These are phyloP conservation scores for Leptinotarsa rubiginosa DNA, from an alignment of 2,888 invertebrate species.

Conservation along the genomic window DNA sequence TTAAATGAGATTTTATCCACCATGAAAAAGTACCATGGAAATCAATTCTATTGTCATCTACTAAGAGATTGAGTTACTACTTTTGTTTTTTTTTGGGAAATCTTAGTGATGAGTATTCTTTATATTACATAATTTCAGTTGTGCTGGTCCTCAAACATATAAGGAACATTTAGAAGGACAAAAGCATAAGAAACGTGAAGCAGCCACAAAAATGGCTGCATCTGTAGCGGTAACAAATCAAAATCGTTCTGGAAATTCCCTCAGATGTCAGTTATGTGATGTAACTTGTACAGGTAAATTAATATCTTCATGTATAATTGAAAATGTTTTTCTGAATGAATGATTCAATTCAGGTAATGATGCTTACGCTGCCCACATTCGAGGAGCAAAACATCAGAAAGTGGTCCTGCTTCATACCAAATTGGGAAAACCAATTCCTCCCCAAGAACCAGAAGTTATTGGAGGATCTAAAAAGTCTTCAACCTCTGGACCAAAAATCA, in stretches of 20 bases:
- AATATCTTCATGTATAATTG: neutral
- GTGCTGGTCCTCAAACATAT: constrained; percentile 76
- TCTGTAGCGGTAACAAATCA: constrained; percentile 74
- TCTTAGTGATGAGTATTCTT: neutral
- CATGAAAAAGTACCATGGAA: too few relatives aligned
- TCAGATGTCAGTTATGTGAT: constrained; percentile 97
- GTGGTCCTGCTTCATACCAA: constrained; percentile 96
- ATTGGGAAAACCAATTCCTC: constrained; percentile 97
- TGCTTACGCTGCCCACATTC: constrained; percentile 97
- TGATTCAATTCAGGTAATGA: constrained; percentile 82
- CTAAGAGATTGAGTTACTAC: neutral
- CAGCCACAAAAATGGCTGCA: constrained; percentile 79
- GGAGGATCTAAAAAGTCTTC: constrained; percentile 68
- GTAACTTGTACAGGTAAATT: constrained; percentile 89
- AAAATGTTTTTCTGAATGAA: neutral
- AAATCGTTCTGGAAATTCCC: constrained; percentile 75
- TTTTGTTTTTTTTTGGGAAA: neutral
- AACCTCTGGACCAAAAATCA: constrained; percentile 82
- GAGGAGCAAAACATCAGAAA: constrained; percentile 98
- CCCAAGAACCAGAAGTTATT: constrained; percentile 92
- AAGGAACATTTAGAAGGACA: constrained; percentile 98
- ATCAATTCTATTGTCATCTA: too few relatives aligned
- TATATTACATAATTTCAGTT: constrained; percentile 50
- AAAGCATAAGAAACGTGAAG: constrained; percentile 99
- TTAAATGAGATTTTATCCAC: too few relatives aligned